Base-by-base conservation (phyloP, 1,140 invertebrate genomes). In the Drosophila serrata region DNA sequence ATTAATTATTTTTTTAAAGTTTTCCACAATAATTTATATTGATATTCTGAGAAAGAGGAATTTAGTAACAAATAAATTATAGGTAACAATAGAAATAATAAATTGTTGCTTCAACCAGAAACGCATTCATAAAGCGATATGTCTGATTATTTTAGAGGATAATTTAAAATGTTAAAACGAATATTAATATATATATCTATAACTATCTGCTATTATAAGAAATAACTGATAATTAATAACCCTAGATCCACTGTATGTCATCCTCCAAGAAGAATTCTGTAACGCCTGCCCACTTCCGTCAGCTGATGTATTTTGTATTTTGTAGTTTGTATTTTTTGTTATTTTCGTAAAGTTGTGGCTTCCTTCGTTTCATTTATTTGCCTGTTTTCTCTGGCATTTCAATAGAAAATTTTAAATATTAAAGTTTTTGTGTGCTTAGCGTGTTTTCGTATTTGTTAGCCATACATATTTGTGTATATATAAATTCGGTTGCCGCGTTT, bases 371-470 rank as follows among this genome's bases (percentile, higher is more conserved):
- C 33, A 37, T 39, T 27, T 39, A 55, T 64, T 79, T 53, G 27
- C 53, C 46, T 63, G 33, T 69, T 69, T 65, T 45, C 60, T 42
- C 45, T 51, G 67, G 60, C 58, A 69, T 77, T 88, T 84, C 76
- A 72, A 87, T 68, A 73, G 75, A 81, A 81, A 69, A 79, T 81
- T 82, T 86, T 69, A 79, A 75, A 75, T 79, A 76, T 87, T 86
- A 59, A 79, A 79, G 60, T 86, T 82, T 82, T 42, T 77, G 42
- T 81, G 64, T 80, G 55, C 62, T 76, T 76, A 65, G 51, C 59
- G 55, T 73, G 49, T 74, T 79, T 56, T 42, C 70, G 39, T 68
- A 33, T 73, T 67, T 51, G 39, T 55, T 24, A 37, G 45, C 81
- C 48, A 62, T 49, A 53, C 58, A 49, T 64, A 55, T 55, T 37